phyloP scores from a whole-genome alignment of 2,113 vertebrate species.

The Diadophis punctatus region DNA sequence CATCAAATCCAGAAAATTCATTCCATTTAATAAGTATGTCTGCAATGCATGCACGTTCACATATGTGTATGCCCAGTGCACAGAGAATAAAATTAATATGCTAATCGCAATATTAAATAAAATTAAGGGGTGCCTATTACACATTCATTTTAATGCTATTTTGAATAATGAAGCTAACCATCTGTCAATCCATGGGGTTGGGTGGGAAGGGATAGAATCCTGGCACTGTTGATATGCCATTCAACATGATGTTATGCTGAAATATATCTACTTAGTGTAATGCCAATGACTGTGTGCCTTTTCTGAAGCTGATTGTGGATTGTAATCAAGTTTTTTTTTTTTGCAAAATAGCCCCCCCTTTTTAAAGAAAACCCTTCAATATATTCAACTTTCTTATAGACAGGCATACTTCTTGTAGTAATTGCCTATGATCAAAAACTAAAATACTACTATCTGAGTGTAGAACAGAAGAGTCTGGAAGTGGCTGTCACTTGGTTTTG shows the following conservation, averaged over 20 bases:
- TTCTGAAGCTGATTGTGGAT: not conserved
- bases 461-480: not conserved
- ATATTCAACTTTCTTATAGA: not conserved
- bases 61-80: not conserved
- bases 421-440: not conserved
- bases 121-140: not conserved
- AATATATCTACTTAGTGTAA: not conserved
- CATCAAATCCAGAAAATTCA: not conserved
- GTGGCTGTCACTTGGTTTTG: not conserved
- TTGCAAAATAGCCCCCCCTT: not conserved
- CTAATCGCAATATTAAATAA: not conserved
- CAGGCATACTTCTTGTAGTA: not conserved
- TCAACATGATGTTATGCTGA: not conserved
- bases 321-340: not conserved
- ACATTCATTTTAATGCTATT: not conserved
- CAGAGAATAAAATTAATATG: not conserved
- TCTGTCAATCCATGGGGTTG: not conserved
- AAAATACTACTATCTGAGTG: not conserved
- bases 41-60: not conserved
- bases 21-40: not conserved
- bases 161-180: slow-evolving; percentile 2
- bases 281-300: not conserved
- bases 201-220: not conserved
- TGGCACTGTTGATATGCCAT: not conserved
- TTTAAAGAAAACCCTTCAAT: not conserved